A percentile compares a stretch with the other conserved stretches of the same genome.
phyloP scores from a whole-genome alignment of 2,797 vertebrate species.

The Tauraco hartlaubi region DNA sequence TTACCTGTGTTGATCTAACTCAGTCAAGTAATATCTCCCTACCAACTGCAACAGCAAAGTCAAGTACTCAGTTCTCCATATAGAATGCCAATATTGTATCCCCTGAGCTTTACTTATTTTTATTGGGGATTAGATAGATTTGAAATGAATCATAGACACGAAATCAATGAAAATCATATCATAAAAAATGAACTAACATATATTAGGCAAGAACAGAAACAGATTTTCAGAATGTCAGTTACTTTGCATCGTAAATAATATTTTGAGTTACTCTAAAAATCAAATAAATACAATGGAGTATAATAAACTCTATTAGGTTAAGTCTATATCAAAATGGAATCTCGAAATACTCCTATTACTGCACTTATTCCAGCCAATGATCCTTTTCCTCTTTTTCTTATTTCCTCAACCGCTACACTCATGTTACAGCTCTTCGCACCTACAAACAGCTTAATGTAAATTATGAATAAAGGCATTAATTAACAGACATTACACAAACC shows the following conservation, averaged over 20 bases:
- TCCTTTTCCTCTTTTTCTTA: not conserved
- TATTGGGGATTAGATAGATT: not conserved
- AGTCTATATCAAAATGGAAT: not conserved
- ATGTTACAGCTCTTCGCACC: not conserved
- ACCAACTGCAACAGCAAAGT: not conserved
- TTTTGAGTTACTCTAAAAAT: not conserved
- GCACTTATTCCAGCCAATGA: not conserved
- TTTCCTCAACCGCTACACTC: not conserved
- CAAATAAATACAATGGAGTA: not conserved
- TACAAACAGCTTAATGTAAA: not conserved
- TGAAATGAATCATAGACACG: not conserved
- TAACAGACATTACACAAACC: not conserved
- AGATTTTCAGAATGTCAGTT: not conserved
- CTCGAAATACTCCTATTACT: not conserved
- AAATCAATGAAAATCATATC: not conserved
- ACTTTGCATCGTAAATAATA: not conserved
- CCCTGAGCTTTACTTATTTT: not conserved
- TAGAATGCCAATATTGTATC: not conserved
- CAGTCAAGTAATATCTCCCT: not conserved
- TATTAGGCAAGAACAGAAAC: not conserved
- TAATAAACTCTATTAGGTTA: not conserved
- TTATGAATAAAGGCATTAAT: not conserved
- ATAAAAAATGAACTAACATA: not conserved
- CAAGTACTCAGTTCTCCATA: not conserved
- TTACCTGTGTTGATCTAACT: not conserved